phyloP scores from a whole-genome alignment of 2,888 invertebrate genomes.

The Hirtodrosophila cameraria region DNA sequence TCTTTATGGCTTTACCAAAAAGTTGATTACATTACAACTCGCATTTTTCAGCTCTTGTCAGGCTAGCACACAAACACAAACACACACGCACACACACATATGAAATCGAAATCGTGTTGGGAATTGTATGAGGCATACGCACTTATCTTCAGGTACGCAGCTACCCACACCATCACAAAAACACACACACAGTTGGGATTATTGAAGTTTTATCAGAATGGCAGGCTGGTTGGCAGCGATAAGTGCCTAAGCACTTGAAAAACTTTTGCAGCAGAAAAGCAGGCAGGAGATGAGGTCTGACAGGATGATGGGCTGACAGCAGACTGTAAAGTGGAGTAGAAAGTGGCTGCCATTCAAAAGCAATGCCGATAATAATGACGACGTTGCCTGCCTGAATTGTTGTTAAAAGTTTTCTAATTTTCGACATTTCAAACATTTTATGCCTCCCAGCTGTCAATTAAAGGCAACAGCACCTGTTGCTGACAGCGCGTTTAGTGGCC shows the following conservation, averaged over 20 bases:
- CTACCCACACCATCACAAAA: constrained; percentile 14
- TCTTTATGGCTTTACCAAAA: constrained; percentile 65
- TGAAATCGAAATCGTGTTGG: constrained; percentile 69
- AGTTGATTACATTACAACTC: constrained; percentile 63
- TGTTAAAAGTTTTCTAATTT: constrained; percentile 80
- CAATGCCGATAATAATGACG: constrained; percentile 70
- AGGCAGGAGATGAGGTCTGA: neutral
- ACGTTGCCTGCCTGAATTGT: constrained; percentile 55
- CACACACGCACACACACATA: constrained; percentile 34
- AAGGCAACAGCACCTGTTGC: constrained; percentile 78
- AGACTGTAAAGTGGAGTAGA: constrained; percentile 2
- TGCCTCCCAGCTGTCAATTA: constrained; percentile 78
- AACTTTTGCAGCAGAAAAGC: constrained; percentile 52
- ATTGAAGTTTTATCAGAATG: constrained; percentile 73
- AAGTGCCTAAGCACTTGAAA: constrained; percentile 74
- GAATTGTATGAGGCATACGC: constrained; percentile 54
- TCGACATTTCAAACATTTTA: constrained; percentile 77
- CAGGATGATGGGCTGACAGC: neutral
- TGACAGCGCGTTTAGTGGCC: constrained; percentile 43
- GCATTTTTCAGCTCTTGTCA: constrained; percentile 50
- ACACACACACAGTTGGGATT: constrained; percentile 46
- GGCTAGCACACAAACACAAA: constrained; percentile 31
- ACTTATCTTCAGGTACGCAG: constrained; percentile 71
- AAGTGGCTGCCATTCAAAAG: constrained; percentile 40
- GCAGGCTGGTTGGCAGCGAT: constrained; percentile 64